These are phyloP conservation scores for Sarcophaga bullata DNA, from an alignment of 1,140 invertebrate genomes.

Conservation along the genomic window DNA sequence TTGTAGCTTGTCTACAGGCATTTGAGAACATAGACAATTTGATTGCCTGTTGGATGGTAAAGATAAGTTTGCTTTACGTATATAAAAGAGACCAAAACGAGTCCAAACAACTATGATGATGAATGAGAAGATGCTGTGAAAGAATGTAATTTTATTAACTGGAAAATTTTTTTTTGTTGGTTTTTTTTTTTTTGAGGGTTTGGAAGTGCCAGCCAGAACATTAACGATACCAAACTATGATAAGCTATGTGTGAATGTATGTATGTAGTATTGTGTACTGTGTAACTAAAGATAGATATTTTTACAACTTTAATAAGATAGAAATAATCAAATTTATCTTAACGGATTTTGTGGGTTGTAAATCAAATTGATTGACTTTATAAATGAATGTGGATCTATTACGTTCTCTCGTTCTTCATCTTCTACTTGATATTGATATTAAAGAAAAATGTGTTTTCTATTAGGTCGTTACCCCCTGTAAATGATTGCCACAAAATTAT, in stretches of 20 bases:
- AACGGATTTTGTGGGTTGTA: slow-evolving; percentile 9
- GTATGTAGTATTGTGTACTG: too few species aligned
- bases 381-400: too few species aligned
- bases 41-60: neutral
- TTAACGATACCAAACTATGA: neutral
- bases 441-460: neutral
- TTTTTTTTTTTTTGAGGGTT: neutral
- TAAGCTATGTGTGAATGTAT: neutral
- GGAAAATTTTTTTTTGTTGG: neutral
- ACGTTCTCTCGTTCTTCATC: too few species aligned
- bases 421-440: neutral
- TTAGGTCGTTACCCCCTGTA: neutral
- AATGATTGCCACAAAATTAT: neutral
- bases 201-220: neutral
- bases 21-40: neutral
- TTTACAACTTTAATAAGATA: neutral
- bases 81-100: neutral
- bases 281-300: too few species aligned
- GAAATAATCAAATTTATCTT: slow-evolving; percentile 16
- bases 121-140: neutral
- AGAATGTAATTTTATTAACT: slow-evolving; percentile 11
- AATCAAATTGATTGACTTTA: slow-evolving; percentile 15
- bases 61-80: neutral
- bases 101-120: neutral
- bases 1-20: neutral